phyloP scores from a whole-genome alignment of 2,797 vertebrate genomes.

The Acanthiza pusilla region DNA sequence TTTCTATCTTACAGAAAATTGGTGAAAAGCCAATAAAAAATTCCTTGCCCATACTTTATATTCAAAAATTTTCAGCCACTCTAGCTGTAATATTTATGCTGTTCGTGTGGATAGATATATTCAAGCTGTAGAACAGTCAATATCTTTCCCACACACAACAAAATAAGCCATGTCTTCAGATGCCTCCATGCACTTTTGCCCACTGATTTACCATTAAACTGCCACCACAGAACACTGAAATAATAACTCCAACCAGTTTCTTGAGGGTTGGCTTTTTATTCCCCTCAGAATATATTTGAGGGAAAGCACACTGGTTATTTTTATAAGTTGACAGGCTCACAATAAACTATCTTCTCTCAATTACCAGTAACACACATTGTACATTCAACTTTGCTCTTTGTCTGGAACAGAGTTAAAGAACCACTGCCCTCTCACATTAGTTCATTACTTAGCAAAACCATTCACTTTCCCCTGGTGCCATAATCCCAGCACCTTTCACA shows the following conservation, averaged over 20 bases:
- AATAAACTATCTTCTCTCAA: conserved; percentile 75
- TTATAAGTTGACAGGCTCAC: conserved; percentile 78
- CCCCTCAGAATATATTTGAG: conserved; percentile 76
- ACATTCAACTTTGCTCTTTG: neutral
- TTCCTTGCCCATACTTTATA: conserved; percentile 4
- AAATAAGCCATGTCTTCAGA: conserved; percentile 5
- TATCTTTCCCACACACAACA: neutral
- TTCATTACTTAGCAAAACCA: neutral
- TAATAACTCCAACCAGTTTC: conserved; percentile 69
- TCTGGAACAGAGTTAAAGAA: neutral
- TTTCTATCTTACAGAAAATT: conserved; percentile 36
- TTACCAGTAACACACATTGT: conserved; percentile 65
- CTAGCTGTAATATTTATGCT: conserved; percentile 16
- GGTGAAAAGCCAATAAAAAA: conserved; percentile 27
- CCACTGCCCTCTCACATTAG: neutral
- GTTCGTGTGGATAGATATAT: neutral
- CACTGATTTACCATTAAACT: conserved; percentile 48
- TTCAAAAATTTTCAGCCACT: neutral
- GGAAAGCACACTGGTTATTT: conserved; percentile 80
- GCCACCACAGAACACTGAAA: conserved; percentile 35
- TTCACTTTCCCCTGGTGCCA: neutral
- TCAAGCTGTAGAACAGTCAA: conserved; percentile 23
- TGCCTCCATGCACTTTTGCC: neutral
- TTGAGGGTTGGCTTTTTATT: conserved; percentile 80
- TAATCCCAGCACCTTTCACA: neutral